phyloP scores from a whole-genome alignment of 1,140 invertebrate genomes.

The Platorchestia sp. region DNA sequence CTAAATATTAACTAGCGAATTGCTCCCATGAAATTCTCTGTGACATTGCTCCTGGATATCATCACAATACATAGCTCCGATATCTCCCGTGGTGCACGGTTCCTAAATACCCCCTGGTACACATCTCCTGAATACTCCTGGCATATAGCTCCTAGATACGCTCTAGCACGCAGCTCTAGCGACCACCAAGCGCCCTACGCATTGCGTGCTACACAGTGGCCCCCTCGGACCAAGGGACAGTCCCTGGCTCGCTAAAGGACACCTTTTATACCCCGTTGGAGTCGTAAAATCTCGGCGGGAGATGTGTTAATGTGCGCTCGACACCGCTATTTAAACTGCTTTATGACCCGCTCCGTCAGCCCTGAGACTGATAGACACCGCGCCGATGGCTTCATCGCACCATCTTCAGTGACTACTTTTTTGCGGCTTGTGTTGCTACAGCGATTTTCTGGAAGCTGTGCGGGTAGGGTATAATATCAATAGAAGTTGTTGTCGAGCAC shows the following conservation, averaged over 20 bases:
- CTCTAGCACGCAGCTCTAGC: not conserved
- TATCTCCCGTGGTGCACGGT: too few relatives aligned
- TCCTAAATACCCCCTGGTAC: not conserved
- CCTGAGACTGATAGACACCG: slow-evolving; percentile 12
- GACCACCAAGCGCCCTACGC: not conserved
- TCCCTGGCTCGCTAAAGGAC: slow-evolving; percentile 44
- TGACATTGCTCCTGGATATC: too few relatives aligned
- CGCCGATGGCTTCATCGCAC: slow-evolving; percentile 22
- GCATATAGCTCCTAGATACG: not conserved
- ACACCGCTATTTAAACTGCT: slow-evolving; percentile 52
- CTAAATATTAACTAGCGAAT: too few relatives aligned
- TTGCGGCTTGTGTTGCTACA: not conserved
- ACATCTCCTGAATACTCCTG: not conserved
- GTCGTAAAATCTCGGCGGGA: slow-evolving; percentile 49
- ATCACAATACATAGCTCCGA: too few relatives aligned
- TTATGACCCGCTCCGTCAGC: slow-evolving; percentile 5
- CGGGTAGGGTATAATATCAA: not conserved
- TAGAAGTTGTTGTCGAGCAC: not conserved
- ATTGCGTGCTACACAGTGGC: not conserved
- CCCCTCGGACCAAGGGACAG: not conserved
- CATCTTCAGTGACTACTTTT: not conserved
- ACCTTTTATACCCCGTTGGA: slow-evolving; percentile 54
- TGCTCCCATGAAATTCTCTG: too few relatives aligned
- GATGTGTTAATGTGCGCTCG: slow-evolving; percentile 55
- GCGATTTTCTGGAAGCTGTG: not conserved